Conservation (phyloP, 2,888 invertebrate genomes). For the Zeuzera pyrina region DNA sequence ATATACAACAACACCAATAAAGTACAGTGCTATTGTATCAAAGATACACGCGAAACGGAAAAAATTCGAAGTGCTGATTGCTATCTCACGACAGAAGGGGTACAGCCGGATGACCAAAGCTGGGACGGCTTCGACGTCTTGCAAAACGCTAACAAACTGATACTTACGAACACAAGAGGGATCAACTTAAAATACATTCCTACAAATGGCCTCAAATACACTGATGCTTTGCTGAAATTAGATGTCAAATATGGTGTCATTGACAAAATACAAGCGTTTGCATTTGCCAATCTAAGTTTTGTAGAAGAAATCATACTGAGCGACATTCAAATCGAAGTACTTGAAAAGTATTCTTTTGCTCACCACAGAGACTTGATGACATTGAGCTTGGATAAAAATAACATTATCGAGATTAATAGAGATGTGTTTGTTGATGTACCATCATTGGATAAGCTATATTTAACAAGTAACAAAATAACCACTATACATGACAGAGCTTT, state of each 20-base stretch:
- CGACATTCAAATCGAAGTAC: slow-evolving; percentile 76
- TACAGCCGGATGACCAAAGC: slow-evolving; percentile 71
- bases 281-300: slow-evolving; percentile 80
- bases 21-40: slow-evolving; percentile 49
- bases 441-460: slow-evolving; percentile 77
- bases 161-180: slow-evolving; percentile 76
- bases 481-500: slow-evolving; percentile 91
- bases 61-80: slow-evolving; percentile 78
- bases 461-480: slow-evolving; percentile 89
- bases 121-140: slow-evolving; percentile 80
- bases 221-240: slow-evolving; percentile 69
- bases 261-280: slow-evolving; percentile 76
- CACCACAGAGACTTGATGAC: slow-evolving; percentile 76
- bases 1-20: slow-evolving; percentile 37
- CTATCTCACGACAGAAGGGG: slow-evolving; percentile 74
- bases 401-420: slow-evolving; percentile 80
- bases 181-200: slow-evolving; percentile 79
- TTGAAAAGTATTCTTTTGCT: slow-evolving; percentile 78
- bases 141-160: slow-evolving; percentile 75
- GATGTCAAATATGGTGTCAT: slow-evolving; percentile 80
- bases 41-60: slow-evolving; percentile 22
- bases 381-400: slow-evolving; percentile 80
- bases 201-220: slow-evolving; percentile 73
- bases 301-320: slow-evolving; percentile 77
- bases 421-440: slow-evolving; percentile 83